Conservation (phyloP, 2,888 invertebrate species). For the Ichneumoninae sp. region DNA sequence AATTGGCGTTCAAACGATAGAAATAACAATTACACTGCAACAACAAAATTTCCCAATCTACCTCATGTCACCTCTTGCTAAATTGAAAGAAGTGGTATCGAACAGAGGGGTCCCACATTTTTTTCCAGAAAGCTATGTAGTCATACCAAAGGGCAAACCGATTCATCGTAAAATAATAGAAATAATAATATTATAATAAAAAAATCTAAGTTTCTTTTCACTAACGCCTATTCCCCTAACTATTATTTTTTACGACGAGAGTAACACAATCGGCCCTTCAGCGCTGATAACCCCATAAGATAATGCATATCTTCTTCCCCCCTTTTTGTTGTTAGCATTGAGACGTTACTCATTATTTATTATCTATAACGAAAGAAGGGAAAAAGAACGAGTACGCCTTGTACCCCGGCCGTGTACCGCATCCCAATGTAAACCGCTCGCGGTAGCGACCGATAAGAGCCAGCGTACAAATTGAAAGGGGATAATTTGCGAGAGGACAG, state of each 20-base stretch:
- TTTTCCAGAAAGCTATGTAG: not conserved
- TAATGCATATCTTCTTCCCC: slow-evolving; percentile 51
- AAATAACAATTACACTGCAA: not conserved
- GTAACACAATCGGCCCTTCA: not conserved
- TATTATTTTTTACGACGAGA: not conserved
- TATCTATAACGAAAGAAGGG: slow-evolving; percentile 69
- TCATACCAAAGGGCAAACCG: not conserved
- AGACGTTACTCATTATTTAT: slow-evolving; percentile 72
- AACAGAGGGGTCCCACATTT: too few relatives aligned
- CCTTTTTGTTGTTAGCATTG: slow-evolving; percentile 51
- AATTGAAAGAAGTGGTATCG: not conserved
- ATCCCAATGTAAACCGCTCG: slow-evolving; percentile 1
- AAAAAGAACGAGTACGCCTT: not conserved
- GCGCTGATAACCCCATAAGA: slow-evolving; percentile 34
- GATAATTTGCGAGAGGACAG: slow-evolving; percentile 72
- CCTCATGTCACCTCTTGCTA: too few relatives aligned
- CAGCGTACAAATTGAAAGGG: slow-evolving; percentile 75
- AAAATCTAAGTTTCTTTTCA: not conserved
- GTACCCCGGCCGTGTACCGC: not conserved
- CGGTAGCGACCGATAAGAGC: slow-evolving; percentile 71
- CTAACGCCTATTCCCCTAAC: not conserved
- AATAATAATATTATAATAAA: not conserved
- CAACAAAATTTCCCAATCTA: not conserved
- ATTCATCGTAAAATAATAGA: not conserved
- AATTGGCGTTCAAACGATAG: not conserved